A percentile compares a stretch with the other conserved stretches of the same genome.
phyloP scores from a whole-genome alignment of 1,140 invertebrate genomes.

The Lutraria rhynchaena region DNA sequence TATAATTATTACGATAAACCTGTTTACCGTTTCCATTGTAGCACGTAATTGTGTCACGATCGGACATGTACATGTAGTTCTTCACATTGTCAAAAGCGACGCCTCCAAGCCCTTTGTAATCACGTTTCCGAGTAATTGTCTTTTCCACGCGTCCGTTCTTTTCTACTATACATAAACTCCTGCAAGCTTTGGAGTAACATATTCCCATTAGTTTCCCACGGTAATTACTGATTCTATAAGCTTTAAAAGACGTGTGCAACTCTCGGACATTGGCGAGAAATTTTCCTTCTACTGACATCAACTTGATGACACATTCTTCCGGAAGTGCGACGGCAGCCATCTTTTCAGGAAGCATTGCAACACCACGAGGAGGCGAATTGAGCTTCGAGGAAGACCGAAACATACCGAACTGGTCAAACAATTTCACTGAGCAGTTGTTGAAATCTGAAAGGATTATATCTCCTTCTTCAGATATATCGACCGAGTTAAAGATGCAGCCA shows the following conservation, averaged over 20 bases:
- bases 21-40: constrained; percentile 54
- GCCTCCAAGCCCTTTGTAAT: constrained; percentile 57
- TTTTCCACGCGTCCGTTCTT: constrained; percentile 48
- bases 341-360: constrained; percentile 43
- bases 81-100: constrained; percentile 52
- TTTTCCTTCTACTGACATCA: constrained; percentile 53
- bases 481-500: constrained; percentile 55
- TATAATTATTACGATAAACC: constrained; percentile 54
- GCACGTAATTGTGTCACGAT: constrained; percentile 48
- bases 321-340: constrained; percentile 51
- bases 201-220: constrained; percentile 51
- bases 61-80: constrained; percentile 57
- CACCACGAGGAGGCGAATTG: constrained; percentile 47
- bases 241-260: constrained; percentile 52
- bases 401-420: constrained; percentile 53
- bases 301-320: constrained; percentile 52
- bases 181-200: constrained; percentile 41
- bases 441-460: constrained; percentile 55
- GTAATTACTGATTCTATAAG: constrained; percentile 48
- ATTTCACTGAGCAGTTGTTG: constrained; percentile 53
- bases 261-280: constrained; percentile 40
- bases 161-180: constrained; percentile 43
- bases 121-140: constrained; percentile 47
- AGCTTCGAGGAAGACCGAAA: constrained; percentile 51
- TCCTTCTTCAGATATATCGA: constrained; percentile 44